These are phyloP conservation scores for Pseudochirops corinnae DNA, from an alignment of 2,797 vertebrate species.

Conservation along the genomic window DNA sequence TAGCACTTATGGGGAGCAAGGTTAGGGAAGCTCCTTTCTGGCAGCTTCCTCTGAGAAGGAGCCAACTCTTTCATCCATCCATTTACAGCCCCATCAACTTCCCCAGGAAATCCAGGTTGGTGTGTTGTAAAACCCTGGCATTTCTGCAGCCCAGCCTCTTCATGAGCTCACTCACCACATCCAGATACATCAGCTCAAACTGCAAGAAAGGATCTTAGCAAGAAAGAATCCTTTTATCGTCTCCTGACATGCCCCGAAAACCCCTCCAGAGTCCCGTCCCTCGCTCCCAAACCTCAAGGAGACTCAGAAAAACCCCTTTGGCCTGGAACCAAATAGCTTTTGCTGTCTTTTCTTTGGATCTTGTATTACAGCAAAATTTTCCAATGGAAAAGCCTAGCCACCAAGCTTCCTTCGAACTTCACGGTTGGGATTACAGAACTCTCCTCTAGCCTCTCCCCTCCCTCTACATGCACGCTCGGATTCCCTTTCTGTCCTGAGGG, in stretches of 20 bases:
- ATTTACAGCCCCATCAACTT: slow-evolving; percentile 67
- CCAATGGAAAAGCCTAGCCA: slow-evolving; percentile 80
- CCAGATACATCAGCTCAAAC: slow-evolving; percentile 75
- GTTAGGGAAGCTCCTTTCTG: slow-evolving; percentile 58
- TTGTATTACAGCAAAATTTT: slow-evolving; percentile 73
- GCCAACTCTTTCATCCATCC: slow-evolving; percentile 33
- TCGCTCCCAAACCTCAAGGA: slow-evolving; percentile 66
- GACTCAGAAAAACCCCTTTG: slow-evolving; percentile 59
- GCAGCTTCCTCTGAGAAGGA: slow-evolving; percentile 69
- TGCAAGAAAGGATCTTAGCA: slow-evolving; percentile 83
- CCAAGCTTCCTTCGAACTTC: slow-evolving; percentile 82
- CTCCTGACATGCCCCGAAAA: slow-evolving; percentile 65
- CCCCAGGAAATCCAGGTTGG: slow-evolving; percentile 75
- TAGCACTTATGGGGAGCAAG: slow-evolving; percentile 44
- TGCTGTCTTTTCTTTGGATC: slow-evolving; percentile 72
- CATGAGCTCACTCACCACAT: slow-evolving; percentile 62
- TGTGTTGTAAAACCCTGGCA: slow-evolving; percentile 71
- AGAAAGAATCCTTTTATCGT: slow-evolving; percentile 82
- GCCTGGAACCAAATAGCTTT: slow-evolving; percentile 61
- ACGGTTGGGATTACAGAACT: slow-evolving; percentile 86
- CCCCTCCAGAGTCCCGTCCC: slow-evolving; percentile 71
- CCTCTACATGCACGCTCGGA: slow-evolving; percentile 31
- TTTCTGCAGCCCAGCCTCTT: slow-evolving; percentile 57
- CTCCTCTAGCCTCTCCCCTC: slow-evolving; percentile 28
- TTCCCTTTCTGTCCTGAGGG: slow-evolving; percentile 85